These are phyloP conservation scores for Gymnothorax reevesii DNA, from an alignment of 2,797 vertebrate genomes.

Conservation along the genomic window DNA sequence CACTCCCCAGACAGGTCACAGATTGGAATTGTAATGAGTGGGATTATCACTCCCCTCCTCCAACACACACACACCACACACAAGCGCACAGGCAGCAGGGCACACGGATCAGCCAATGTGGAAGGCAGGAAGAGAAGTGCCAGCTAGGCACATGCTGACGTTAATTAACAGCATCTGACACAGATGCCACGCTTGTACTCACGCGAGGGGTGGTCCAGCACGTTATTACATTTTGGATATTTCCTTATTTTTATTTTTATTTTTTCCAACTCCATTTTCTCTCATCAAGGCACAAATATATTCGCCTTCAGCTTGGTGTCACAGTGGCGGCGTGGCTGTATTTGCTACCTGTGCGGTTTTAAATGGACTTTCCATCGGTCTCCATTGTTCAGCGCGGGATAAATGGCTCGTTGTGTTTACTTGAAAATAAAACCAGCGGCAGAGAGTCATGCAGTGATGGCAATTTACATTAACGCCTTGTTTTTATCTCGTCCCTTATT, in stretches of 20 bases:
- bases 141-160: conserved; percentile 78
- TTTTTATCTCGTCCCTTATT: conserved; percentile 68
- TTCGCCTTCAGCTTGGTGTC: conserved; percentile 58
- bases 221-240: conserved; percentile 80
- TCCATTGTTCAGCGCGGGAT: conserved; percentile 68
- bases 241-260: conserved; percentile 63
- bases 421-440: conserved; percentile 47
- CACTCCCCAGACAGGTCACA: conserved; percentile 67
- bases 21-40: conserved; percentile 80
- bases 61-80: conserved; percentile 54
- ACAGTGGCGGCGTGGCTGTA: conserved; percentile 55
- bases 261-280: conserved; percentile 44
- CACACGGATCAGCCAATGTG: conserved; percentile 65
- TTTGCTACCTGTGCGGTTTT: conserved; percentile 63
- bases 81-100: conserved; percentile 62
- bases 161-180: conserved; percentile 86
- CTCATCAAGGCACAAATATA: conserved; percentile 51
- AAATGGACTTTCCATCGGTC: conserved; percentile 59
- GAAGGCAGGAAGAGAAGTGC: conserved; percentile 75
- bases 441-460: conserved; percentile 53
- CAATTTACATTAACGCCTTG: conserved; percentile 69
- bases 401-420: conserved; percentile 55
- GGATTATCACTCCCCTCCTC: conserved; percentile 73
- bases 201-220: conserved; percentile 78
- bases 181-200: conserved; percentile 79